These are phyloP conservation scores for Bicyclus anynana DNA, from an alignment of 1,140 invertebrate species.

Conservation along the genomic window DNA sequence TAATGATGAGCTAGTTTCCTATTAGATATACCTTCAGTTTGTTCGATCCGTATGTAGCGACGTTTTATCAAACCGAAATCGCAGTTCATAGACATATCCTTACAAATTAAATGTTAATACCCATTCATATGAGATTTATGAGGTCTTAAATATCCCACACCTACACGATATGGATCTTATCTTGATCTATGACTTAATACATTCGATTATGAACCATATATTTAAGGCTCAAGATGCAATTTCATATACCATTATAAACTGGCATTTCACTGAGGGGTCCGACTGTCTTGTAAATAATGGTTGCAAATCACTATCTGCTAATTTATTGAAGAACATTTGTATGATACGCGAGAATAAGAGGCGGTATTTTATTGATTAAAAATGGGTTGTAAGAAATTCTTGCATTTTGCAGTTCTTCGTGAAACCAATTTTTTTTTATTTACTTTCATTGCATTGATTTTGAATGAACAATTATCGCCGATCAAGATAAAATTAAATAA, in stretches of 20 bases:
- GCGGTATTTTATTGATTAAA: background rate
- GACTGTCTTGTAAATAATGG: constrained; percentile 12
- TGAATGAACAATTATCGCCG: too few species aligned
- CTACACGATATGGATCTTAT: constrained; percentile 31
- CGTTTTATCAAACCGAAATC: too few species aligned
- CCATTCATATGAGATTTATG: constrained; percentile 52
- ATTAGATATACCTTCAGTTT: too few species aligned
- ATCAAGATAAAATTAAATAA: too few species aligned
- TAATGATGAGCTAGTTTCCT: too few species aligned
- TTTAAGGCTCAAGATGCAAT: constrained; percentile 9
- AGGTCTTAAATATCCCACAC: constrained; percentile 56
- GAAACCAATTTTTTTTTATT: too few species aligned
- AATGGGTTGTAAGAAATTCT: too few species aligned
- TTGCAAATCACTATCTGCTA: constrained; percentile 13
- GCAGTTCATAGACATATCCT: too few species aligned
- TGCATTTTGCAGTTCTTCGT: too few species aligned
- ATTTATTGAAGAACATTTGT: constrained; percentile 11
- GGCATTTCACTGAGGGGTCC: constrained; percentile 4
- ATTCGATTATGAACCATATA: constrained; percentile 21
- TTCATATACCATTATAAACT: constrained; percentile 5
- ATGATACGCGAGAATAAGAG: background rate
- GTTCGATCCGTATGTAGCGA: too few species aligned
- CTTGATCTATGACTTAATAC: constrained; percentile 30
- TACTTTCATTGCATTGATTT: too few species aligned
- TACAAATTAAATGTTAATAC: constrained; percentile 39